Base-by-base conservation (phyloP, 2,113 vertebrate genomes). In the Xenus cinereus region DNA sequence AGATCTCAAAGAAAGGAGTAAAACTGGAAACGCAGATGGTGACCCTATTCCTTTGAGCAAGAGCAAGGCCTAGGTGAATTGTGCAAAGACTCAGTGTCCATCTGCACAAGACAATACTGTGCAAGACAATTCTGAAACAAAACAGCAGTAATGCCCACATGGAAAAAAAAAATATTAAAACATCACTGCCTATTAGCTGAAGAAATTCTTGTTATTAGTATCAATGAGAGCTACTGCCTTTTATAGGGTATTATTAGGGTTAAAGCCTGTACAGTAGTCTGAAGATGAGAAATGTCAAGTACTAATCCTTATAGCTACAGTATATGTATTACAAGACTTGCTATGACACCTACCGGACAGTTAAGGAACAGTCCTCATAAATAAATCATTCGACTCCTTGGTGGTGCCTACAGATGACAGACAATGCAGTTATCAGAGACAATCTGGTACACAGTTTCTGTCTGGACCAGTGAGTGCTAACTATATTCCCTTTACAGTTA, bases 291-390 rank as follows among this genome's bases (percentile, higher is more conserved):
- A 66, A 60, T 5, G 39, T 45, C 27, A 69, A 53, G 67, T 46
- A 43, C 27, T 63, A 32, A 71, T 39, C 43, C 28, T 62, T 77
- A 33, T 0, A 67, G 60, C 32, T 24, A 81, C 56, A 48, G 79
- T 2, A 6, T 12, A 33, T 2, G 37, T 41, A 79, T 35, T 89
- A 84, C 50, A 89, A 62, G 90, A 90, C 56, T 95, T 82, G 93
- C 66, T 87, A 4, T 60, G 96, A 90, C 93, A 91, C 88, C 92
- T 92, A 91, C 90, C 60, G 90, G 84, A 50, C 26, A 89, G 19
- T 78, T 75, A 92, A 81, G 48, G 88, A 76, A 74, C 24, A 48
- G 56, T 72, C 28, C 46, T 91, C 80, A 80, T 24, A 60, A 85
- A 56, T 23, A 76, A 74, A 62, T 81, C 51, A 76, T 48, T 76